Base-by-base conservation (phyloP, 2,113 vertebrate species). In the Bubalus kerabau region DNA sequence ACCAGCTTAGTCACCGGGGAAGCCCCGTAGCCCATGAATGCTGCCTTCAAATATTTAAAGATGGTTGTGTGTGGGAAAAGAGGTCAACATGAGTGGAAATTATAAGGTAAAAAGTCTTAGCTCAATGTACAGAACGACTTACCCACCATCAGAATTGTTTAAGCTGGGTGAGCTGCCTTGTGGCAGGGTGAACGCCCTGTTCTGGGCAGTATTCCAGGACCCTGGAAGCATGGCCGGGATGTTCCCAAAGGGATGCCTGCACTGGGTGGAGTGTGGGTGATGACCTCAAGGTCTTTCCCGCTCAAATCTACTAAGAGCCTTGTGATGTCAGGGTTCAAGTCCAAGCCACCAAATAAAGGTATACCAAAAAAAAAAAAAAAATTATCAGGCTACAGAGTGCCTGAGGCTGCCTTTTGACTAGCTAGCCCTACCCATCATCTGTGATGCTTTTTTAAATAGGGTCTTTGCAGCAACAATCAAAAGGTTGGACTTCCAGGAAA, bases 401-500 rank as follows among this genome's bases (percentile, higher is more conserved):
- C 16, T 0, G 1, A 12, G 84, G 67, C 48, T 60, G 95, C 76
- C 30, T 84, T 96, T 81, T 81, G 4, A 50, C 56, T 62, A 67
- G 32, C 48, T 28, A 67, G 28, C 23, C 32, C 23, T 56, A 48
- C 6, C 10, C 87, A 43, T 85, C 62, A 32, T 85, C 71, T 94
- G 59, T 7, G 36, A 11, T 94, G 21, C 67, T 93, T 96, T 96
- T 97, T 84, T 87, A 97, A 97, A 97, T 82, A 94, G 59, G 21
- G 71, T 83, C 52, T 93, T 87, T 81, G 15, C n/a, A 88, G 85
- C 74, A 78, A 91, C 76, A 97, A 93, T 97, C 56, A 52, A 36
- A 32, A 97, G 54, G 59, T 52, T 80, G 86, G 56, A 96, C 76
- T 97, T 97, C 83, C 96, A 97, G 96, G 95, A 97, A 97, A 97